phyloP scores from a whole-genome alignment of 2,113 vertebrate species.

The Centrocercus urophasianus region DNA sequence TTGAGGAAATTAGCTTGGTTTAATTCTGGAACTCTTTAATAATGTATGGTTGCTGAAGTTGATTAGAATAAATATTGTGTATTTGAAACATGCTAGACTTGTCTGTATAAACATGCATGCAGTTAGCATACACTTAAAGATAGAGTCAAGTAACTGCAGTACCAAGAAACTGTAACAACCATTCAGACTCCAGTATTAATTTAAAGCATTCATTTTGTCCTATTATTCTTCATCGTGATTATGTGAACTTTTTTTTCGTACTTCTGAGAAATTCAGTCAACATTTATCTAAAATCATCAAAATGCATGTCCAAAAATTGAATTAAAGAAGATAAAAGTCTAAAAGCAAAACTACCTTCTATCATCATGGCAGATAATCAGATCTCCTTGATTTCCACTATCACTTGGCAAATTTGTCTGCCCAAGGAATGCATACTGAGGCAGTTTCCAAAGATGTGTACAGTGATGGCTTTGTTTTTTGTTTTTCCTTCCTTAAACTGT shows the following conservation, averaged over 20 bases:
- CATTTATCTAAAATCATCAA: background rate
- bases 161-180: background rate
- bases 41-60: conserved; percentile 36
- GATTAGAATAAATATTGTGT: conserved; percentile 50
- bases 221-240: background rate
- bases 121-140: background rate
- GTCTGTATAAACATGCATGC: background rate
- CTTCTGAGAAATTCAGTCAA: background rate
- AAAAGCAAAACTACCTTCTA: background rate
- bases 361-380: background rate
- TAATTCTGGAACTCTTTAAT: conserved; percentile 37
- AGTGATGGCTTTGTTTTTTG: background rate
- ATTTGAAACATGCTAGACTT: background rate
- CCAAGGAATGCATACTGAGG: too few species aligned
- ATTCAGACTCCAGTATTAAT: background rate
- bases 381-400: background rate
- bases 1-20: conserved; percentile 58
- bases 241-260: background rate
- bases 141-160: background rate
- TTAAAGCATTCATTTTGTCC: background rate
- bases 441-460: too few species aligned
- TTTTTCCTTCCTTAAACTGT: background rate
- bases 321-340: background rate
- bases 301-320: background rate
- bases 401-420: background rate